A percentile compares a stretch with the other conserved stretches of the same genome.
phyloP scores from a whole-genome alignment of 2,888 invertebrate genomes.

The Drosophila seclusa region DNA sequence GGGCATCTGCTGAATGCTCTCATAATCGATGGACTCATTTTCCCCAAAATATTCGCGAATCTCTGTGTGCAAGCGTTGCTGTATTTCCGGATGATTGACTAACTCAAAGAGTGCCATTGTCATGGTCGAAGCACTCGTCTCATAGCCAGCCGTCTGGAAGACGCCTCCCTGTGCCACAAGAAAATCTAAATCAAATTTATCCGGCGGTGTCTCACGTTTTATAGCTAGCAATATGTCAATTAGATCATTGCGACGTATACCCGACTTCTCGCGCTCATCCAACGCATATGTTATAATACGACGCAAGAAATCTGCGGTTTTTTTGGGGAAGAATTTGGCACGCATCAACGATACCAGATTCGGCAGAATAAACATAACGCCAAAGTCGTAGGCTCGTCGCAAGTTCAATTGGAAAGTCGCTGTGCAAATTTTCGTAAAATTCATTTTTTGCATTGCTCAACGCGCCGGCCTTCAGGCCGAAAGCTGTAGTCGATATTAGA shows the following conservation, averaged over 20 bases:
- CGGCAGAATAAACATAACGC: no score
- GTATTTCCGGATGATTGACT: conserved; percentile 82
- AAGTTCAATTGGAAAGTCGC: no score
- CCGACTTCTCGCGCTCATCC: conserved; percentile 79
- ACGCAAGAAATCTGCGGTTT: no score
- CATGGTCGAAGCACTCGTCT: conserved; percentile 83
- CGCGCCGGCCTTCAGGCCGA: no score
- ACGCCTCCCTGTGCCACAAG: conserved; percentile 81
- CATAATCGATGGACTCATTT: conserved; percentile 81
- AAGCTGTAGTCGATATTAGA: no score
- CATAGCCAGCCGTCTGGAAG: conserved; percentile 83
- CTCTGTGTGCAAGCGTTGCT: conserved; percentile 84
- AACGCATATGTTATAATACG: no score
- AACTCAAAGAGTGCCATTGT: conserved; percentile 84
- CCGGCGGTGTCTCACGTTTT: conserved; percentile 59
- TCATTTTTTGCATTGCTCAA: no score
- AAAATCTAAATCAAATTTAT: conserved; percentile 52
- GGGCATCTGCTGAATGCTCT: conserved; percentile 83
- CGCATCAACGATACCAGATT: no score
- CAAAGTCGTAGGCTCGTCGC: no score
- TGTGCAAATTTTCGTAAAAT: no score
- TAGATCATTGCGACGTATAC: conserved; percentile 83
- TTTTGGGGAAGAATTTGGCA: no score
- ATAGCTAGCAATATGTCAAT: conserved; percentile 85
- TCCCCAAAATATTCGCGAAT: conserved; percentile 72